These are phyloP conservation scores for Acanthoscelides obtectus DNA, from an alignment of 2,888 invertebrate species.

Conservation along the genomic window DNA sequence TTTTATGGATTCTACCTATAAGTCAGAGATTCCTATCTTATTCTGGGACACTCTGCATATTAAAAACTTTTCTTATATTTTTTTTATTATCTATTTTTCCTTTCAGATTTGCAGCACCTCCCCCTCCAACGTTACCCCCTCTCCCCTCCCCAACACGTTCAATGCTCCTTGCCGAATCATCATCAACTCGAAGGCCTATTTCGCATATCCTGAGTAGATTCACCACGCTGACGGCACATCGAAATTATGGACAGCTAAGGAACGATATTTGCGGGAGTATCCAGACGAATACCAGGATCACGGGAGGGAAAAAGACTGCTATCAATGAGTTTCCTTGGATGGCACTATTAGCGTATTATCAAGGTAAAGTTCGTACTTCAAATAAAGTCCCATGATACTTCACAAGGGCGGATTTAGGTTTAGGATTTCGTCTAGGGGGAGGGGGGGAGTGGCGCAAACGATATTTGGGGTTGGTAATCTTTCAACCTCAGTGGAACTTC, in stretches of 20 bases:
- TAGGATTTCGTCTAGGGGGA: too few species aligned
- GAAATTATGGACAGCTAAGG: constrained; percentile 43
- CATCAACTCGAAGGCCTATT: background rate
- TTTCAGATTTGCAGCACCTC: background rate
- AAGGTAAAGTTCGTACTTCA: too few species aligned
- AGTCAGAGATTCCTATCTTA: too few species aligned
- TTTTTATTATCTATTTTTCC: too few species aligned
- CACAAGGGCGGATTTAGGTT: too few species aligned
- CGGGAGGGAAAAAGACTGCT: constrained; percentile 56
- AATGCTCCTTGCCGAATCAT: background rate
- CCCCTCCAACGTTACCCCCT: background rate
- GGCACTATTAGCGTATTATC: constrained; percentile 61
- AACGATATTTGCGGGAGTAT: constrained; percentile 55
- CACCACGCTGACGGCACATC: constrained; percentile 29
- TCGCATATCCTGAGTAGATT: constrained; percentile 1
- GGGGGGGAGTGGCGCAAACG: too few species aligned
- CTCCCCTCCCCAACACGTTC: background rate
- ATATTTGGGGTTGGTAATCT: too few species aligned
- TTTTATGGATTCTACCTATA: too few species aligned
- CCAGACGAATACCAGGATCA: constrained; percentile 52
- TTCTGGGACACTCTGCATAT: too few species aligned
- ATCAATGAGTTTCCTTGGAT: constrained; percentile 73
- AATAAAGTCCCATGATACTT: too few species aligned
- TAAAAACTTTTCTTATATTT: too few species aligned
- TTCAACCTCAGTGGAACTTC: too few species aligned